These are phyloP conservation scores for Seriola rivoliana DNA, from an alignment of 2,113 vertebrate genomes.

Conservation along the genomic window DNA sequence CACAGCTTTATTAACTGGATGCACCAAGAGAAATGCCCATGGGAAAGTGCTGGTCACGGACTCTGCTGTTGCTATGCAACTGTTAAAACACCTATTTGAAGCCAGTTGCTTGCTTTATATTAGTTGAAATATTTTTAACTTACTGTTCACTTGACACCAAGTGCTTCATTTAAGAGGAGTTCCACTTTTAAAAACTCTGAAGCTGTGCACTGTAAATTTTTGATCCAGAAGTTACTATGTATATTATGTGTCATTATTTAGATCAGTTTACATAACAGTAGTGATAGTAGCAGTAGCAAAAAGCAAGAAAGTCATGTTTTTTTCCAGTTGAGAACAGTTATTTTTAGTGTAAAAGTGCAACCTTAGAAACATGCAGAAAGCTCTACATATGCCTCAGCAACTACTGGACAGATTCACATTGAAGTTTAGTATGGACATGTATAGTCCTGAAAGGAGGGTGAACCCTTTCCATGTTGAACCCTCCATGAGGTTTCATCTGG, in stretches of 20 bases:
- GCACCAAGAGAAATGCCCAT: conserved; percentile 32
- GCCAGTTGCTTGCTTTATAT: conserved; percentile 20
- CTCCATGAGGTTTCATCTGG: neutral
- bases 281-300: neutral
- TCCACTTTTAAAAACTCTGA: neutral
- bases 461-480: neutral
- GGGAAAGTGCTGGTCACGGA: conserved; percentile 30
- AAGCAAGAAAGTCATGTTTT: neutral
- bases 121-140: conserved; percentile 33
- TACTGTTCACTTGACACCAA: conserved; percentile 21
- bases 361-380: neutral
- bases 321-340: neutral
- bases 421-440: neutral
- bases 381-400: neutral
- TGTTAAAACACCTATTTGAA: conserved; percentile 42
- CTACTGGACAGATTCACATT: neutral
- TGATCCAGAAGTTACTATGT: conserved; percentile 1
- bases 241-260: neutral
- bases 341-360: neutral
- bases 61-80: conserved; percentile 69
- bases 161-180: conserved; percentile 7
- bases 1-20: conserved; percentile 34
- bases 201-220: neutral
- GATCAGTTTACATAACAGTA: neutral
- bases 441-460: neutral